Base-by-base conservation (phyloP, 2,888 invertebrate genomes). In the Cabera pusaria region DNA sequence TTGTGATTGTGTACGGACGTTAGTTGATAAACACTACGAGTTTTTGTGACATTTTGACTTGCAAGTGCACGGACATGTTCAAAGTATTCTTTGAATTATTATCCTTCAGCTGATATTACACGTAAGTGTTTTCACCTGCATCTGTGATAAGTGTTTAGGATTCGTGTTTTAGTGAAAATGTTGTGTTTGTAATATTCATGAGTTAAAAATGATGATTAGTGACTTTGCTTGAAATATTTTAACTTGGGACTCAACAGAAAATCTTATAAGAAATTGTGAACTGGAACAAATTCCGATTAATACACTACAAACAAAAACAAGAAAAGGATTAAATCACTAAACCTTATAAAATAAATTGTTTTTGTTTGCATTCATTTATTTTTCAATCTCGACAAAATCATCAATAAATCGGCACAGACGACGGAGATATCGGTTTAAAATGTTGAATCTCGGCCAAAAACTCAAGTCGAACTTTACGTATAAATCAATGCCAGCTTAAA, bases 41-140 rank as follows among this genome's bases (percentile, higher is more conserved):
- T 67, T 66, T 19, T 58, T 70, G 72, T 74, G 73, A 62, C 52
- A 47, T 61, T 66, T 65, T 69, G 71, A 75, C 76, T 70, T 46
- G 28, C 48, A 49, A 64, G 60, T 74, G 75, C 70, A 68, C 67
- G 17, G 63, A 63, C 58, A 61, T 54, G 52, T 42, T 64, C 56
- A 65, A 56, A 61, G 41, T 50, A 42, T 46, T 56, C 44, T 70
- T 70, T 72, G 70, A 64, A 64, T 52, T 45, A 54, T 14, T 14
- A 57, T 56, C 53, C 44, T 45, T 52, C 52, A 6, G 33, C 52
- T 52, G 50, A 52, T 33, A 61, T 52, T 35, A 65, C 63, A 73
- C 45, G 78, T 78, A 77, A 79, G 79, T 78, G 61, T 56, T 49
- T 19, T 20, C 23, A 19, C n/a, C n/a, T n/a, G n/a, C n/a, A 41